phyloP scores from a whole-genome alignment of 2,797 vertebrate genomes.

The Falco berigora region DNA sequence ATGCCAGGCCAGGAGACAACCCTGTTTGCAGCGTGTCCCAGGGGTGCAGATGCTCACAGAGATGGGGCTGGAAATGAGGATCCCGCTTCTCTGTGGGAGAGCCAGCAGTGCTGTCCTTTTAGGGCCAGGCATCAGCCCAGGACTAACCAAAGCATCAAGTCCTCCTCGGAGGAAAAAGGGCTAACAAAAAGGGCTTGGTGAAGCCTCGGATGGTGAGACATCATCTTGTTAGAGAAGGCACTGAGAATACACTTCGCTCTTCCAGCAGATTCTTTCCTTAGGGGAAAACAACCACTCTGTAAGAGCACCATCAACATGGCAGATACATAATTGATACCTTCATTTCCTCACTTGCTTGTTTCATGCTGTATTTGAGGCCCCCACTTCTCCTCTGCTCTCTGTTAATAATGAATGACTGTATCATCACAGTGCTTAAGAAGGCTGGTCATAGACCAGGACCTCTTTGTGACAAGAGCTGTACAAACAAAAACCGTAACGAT shows the following conservation, averaged over 20 bases:
- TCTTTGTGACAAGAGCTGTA: not conserved
- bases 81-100: not conserved
- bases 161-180: not conserved
- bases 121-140: not conserved
- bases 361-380: not conserved
- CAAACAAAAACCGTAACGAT: not conserved
- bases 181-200: not conserved
- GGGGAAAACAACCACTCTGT: not conserved
- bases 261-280: not conserved
- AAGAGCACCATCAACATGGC: not conserved
- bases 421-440: not conserved
- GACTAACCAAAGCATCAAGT: not conserved
- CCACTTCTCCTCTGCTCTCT: not conserved
- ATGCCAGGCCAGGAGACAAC: not conserved
- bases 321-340: conserved; percentile 21
- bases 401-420: conserved; percentile 7
- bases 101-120: not conserved
- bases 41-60: rapidly evolving
- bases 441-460: not conserved
- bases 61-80: not conserved
- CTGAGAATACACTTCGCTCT: not conserved
- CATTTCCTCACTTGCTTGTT: not conserved
- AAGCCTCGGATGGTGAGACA: rapidly evolving
- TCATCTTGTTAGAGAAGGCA: not conserved
- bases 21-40: rapidly evolving